Conservation (phyloP, 2,797 vertebrate genomes). For the Acomys russatus region DNA sequence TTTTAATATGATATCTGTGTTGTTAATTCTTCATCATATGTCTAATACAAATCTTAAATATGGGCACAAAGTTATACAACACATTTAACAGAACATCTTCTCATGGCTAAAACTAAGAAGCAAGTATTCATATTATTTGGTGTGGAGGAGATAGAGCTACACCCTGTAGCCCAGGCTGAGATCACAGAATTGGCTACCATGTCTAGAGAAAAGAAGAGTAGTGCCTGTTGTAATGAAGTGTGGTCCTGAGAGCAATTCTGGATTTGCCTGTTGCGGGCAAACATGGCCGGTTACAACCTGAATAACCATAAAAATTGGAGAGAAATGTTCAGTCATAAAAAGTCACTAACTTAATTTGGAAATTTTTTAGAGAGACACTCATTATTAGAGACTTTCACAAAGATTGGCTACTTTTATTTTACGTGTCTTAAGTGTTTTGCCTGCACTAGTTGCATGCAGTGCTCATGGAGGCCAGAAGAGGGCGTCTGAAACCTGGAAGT, state of each 20-base stretch:
- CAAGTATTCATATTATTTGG: not conserved
- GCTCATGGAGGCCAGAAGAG: not conserved
- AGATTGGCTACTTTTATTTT: not conserved
- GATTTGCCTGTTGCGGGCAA: not conserved
- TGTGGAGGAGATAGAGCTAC: not conserved
- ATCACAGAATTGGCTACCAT: not conserved
- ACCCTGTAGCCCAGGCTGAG: not conserved
- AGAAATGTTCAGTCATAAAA: not conserved
- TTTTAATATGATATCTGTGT: not conserved
- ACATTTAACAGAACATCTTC: not conserved
- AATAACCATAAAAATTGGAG: conserved; percentile 24
- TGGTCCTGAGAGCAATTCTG: not conserved
- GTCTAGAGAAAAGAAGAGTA: not conserved
- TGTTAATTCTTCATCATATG: not conserved
- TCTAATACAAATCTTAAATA: not conserved
- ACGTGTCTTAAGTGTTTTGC: not conserved
- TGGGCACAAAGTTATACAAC: not conserved
- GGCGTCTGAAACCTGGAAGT: not conserved
- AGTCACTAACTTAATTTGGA: not conserved
- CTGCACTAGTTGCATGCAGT: not conserved
- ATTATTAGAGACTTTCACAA: not conserved
- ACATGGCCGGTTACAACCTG: not conserved
- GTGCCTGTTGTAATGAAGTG: not conserved
- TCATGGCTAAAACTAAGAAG: not conserved
- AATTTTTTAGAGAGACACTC: not conserved